These are phyloP conservation scores for Atta colombica DNA, from an alignment of 1,140 invertebrate genomes.

Conservation along the genomic window DNA sequence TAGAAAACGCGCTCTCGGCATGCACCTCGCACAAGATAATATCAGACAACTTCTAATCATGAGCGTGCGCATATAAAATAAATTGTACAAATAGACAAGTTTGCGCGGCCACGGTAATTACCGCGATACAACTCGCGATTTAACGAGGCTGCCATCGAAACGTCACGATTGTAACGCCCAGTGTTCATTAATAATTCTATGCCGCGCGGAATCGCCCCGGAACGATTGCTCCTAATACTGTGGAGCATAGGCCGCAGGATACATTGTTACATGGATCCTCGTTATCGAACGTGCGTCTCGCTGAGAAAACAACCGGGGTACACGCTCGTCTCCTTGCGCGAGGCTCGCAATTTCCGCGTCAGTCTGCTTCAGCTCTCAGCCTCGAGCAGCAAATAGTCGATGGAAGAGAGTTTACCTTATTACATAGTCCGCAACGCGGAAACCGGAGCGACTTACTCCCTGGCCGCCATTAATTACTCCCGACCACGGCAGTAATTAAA, in stretches of 20 bases:
- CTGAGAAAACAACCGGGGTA: conserved; percentile 42
- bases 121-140: conserved; percentile 29
- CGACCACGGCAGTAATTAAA: conserved; percentile 78
- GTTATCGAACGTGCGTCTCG: conserved; percentile 29
- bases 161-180: conserved; percentile 45
- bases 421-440: conserved; percentile 75
- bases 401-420: conserved; percentile 76
- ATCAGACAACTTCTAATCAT: conserved; percentile 33
- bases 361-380: conserved; percentile 21
- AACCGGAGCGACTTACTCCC: conserved; percentile 74
- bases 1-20: conserved; percentile 55
- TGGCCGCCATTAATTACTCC: conserved; percentile 78
- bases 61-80: conserved; percentile 24
- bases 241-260: conserved; percentile 45
- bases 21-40: conserved; percentile 75
- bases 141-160: conserved; percentile 48
- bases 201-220: conserved; percentile 21
- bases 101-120: conserved; percentile 35
- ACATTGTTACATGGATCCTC: conserved; percentile 58
- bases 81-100: conserved; percentile 37
- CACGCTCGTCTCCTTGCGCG: conserved; percentile 12
- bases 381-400: conserved; percentile 41
- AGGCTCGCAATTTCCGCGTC: conserved; percentile 56
- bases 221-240: conserved; percentile 38
- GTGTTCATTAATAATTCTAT: conserved; percentile 38